Percentiles rank a stretch among this genome's conserved stretches.
phyloP scores from a whole-genome alignment of 2,888 invertebrate species.

The Biston stratarius region DNA sequence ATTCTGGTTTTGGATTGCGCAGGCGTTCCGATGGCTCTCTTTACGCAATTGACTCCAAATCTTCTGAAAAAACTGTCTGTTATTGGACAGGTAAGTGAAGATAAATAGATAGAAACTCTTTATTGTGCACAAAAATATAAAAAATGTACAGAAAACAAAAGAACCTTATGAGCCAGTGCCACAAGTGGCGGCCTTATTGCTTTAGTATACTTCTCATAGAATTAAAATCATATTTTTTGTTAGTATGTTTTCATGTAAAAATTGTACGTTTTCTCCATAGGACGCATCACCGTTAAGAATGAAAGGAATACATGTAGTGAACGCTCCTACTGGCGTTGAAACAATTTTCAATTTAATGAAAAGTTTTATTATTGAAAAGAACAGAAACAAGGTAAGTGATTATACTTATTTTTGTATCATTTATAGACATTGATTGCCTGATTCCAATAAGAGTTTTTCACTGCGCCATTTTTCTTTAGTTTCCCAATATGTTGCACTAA shows the following conservation, averaged over 20 bases:
- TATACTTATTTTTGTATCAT: not conserved
- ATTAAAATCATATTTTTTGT: not conserved
- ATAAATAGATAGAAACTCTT: too few relatives aligned
- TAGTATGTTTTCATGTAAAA: too few relatives aligned
- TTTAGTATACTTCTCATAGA: too few relatives aligned
- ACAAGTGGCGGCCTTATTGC: too few relatives aligned
- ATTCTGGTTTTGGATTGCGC: slow-evolving; percentile 77
- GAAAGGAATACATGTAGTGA: slow-evolving; percentile 81
- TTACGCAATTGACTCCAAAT: slow-evolving; percentile 73
- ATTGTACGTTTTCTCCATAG: slow-evolving; percentile 58
- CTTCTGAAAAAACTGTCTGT: slow-evolving; percentile 74
- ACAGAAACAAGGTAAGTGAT: slow-evolving; percentile 76
- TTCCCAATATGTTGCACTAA: too few relatives aligned
- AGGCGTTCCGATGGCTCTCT: slow-evolving; percentile 72
- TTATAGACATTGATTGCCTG: too few relatives aligned
- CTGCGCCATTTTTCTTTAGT: too few relatives aligned
- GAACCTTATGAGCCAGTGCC: too few relatives aligned
- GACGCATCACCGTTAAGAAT: slow-evolving; percentile 83
- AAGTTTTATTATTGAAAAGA: slow-evolving; percentile 81
- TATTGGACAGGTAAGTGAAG: slow-evolving; percentile 61
- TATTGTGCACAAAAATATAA: too few relatives aligned
- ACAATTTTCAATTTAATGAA: slow-evolving; percentile 76
- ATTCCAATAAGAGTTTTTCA: too few relatives aligned
- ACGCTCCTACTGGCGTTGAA: slow-evolving; percentile 79
- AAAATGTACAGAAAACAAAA: too few relatives aligned